Percentiles rank a stretch among this genome's conserved stretches.
phyloP scores from a whole-genome alignment of 2,113 vertebrate genomes.

The Cromileptes altivelis region DNA sequence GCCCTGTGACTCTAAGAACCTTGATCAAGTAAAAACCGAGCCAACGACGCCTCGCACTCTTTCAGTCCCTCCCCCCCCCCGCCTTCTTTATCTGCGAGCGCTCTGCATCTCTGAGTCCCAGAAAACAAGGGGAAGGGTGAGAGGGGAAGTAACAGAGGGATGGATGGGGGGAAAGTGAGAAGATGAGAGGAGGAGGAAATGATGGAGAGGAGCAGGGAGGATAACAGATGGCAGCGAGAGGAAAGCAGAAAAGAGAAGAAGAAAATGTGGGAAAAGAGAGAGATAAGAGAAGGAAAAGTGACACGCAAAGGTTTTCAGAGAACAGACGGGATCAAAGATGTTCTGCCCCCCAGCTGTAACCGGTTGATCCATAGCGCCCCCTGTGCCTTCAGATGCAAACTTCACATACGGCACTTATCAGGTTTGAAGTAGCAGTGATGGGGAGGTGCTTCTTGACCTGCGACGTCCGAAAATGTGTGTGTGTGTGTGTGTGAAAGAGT shows the following conservation, averaged over 20 bases:
- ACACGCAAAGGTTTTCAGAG: neutral
- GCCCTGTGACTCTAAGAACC: constrained; percentile 66
- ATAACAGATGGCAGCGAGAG: neutral
- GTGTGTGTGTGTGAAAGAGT: neutral
- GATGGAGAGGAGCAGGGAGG: neutral
- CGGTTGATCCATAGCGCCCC: constrained; percentile 61
- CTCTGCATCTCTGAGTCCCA: constrained; percentile 21
- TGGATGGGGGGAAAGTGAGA: neutral
- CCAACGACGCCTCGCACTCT: constrained; percentile 40
- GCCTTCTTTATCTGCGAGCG: constrained; percentile 25
- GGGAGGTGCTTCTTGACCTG: too few relatives aligned
- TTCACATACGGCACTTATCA: neutral
- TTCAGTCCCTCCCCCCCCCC: constrained; percentile 11
- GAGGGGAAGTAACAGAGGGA: neutral
- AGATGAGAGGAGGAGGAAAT: neutral
- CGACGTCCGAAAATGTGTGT: neutral
- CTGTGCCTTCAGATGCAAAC: constrained; percentile 25
- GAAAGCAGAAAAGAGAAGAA: neutral
- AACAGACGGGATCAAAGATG: neutral
- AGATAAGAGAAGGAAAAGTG: neutral
- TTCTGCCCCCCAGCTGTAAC: neutral
- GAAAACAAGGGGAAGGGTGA: neutral
- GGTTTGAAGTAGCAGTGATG: too few relatives aligned
- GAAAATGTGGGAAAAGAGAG: too few relatives aligned
- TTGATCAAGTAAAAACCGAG: constrained; percentile 60